Conservation (phyloP, 2,797 vertebrate genomes). For the Enoplosus armatus region DNA sequence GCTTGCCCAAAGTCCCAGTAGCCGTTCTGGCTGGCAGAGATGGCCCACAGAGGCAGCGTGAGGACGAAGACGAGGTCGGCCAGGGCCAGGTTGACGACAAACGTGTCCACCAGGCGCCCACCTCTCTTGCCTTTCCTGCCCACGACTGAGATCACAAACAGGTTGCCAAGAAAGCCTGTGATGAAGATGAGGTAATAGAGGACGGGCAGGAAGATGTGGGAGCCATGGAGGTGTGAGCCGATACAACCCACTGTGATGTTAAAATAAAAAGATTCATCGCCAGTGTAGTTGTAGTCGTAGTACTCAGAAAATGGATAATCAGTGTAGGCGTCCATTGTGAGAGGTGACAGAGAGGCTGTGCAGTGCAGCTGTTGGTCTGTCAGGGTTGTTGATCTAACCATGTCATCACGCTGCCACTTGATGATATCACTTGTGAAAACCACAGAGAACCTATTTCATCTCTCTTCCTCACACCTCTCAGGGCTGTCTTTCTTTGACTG, state of each 20-base stretch:
- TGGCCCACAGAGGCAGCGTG: slow-evolving; percentile 90
- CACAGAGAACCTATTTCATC: slow-evolving; percentile 52
- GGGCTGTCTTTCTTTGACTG: neutral
- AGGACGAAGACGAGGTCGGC: slow-evolving; percentile 89
- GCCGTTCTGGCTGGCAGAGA: slow-evolving; percentile 67
- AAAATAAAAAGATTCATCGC: accelerated
- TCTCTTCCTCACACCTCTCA: slow-evolving; percentile 10
- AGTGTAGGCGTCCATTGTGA: slow-evolving; percentile 45
- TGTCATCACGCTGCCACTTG: slow-evolving; percentile 11
- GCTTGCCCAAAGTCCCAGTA: slow-evolving; percentile 81
- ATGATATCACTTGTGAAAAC: slow-evolving; percentile 46
- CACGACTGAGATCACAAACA: slow-evolving; percentile 87
- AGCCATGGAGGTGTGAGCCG: slow-evolving; percentile 7
- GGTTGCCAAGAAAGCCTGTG: slow-evolving; percentile 87
- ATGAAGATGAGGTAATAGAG: slow-evolving; percentile 89
- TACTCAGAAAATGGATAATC: neutral
- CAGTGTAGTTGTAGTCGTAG: neutral
- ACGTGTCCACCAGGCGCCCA: slow-evolving; percentile 89
- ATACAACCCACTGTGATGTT: neutral
- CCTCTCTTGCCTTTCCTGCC: slow-evolving; percentile 54
- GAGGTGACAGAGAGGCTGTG: slow-evolving; percentile 33
- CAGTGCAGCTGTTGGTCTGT: slow-evolving; percentile 27
- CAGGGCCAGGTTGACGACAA: slow-evolving; percentile 88
- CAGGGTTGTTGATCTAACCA: slow-evolving; percentile 6
- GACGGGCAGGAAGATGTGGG: slow-evolving; percentile 76